These are phyloP conservation scores for Colletes gigas DNA, from an alignment of 1,140 invertebrate genomes.

Conservation along the genomic window DNA sequence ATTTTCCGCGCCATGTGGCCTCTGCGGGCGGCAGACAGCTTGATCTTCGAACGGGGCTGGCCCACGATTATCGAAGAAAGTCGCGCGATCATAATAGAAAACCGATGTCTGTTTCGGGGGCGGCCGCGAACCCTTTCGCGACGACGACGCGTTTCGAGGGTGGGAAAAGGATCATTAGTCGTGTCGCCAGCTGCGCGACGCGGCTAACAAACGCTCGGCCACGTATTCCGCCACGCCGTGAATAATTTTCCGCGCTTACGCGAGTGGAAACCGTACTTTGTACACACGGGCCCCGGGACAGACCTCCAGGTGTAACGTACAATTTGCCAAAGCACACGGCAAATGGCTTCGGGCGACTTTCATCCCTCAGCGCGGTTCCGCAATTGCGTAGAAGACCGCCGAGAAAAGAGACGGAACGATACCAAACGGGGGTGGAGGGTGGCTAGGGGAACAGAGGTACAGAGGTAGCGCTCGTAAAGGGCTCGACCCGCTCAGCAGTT, in stretches of 20 bases:
- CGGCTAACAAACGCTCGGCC: constrained; percentile 13
- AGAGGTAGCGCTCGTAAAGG: constrained; percentile 6
- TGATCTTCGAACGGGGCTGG: neutral
- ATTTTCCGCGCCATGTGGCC: neutral
- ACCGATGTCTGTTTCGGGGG: neutral
- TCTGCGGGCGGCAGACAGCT: neutral
- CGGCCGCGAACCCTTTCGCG: neutral
- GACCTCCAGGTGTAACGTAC: constrained; percentile 28
- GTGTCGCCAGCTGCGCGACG: constrained; percentile 10
- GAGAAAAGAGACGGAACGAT: neutral
- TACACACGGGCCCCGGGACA: neutral
- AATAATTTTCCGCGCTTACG: constrained; percentile 37
- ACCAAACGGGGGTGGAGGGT: no score
- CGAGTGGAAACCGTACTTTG: constrained; percentile 20
- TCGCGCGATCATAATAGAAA: constrained; percentile 7
- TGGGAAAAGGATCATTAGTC: constrained; percentile 46
- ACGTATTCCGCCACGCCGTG: neutral
- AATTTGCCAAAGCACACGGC: constrained; percentile 49
- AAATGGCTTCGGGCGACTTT: constrained; percentile 49
- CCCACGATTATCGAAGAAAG: constrained; percentile 22
- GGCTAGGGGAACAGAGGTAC: no score
- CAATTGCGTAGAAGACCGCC: neutral
- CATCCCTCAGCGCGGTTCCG: constrained; percentile 18
- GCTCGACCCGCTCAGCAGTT: constrained; percentile 6
- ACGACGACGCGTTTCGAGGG: neutral